A percentile compares a stretch with the other conserved stretches of the same genome.
phyloP scores from a whole-genome alignment of 1,140 invertebrate genomes.

The Forficula auricularia region DNA sequence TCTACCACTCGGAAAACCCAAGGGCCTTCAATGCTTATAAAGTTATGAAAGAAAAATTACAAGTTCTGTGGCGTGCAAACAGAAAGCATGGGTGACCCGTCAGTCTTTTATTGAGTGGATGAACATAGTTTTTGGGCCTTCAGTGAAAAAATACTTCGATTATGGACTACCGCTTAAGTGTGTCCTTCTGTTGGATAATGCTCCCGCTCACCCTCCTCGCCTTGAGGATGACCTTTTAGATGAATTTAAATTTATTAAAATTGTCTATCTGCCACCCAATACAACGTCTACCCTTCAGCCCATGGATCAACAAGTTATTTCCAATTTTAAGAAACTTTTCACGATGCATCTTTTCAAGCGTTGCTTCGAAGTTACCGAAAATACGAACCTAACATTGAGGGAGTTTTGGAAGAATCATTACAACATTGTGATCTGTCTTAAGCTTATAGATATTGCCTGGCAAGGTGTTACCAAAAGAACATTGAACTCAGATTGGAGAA shows the following conservation, averaged over 20 bases:
- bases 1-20: no score
- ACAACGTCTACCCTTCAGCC: conserved; percentile 29
- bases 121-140: no score
- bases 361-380: not conserved
- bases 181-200: conserved; percentile 24
- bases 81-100: no score
- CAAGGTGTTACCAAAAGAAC: no score
- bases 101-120: no score
- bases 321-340: conserved; percentile 16
- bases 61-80: conserved; percentile 15
- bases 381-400: not conserved
- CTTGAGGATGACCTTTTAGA: no score
- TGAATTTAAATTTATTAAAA: no score
- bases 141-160: conserved; percentile 22
- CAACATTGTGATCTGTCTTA: no score
- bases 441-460: no score
- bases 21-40: not conserved
- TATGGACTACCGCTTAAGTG: conserved; percentile 21
- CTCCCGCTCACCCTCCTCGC: conserved; percentile 19
- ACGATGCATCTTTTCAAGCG: not conserved
- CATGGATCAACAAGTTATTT: conserved; percentile 30
- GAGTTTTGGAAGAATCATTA: no score
- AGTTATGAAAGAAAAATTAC: conserved; percentile 11
- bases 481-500: no score
- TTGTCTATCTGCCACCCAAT: conserved; percentile 28